phyloP scores from a whole-genome alignment of 2,888 invertebrate species.

The Lasioglossum zephyrum region DNA sequence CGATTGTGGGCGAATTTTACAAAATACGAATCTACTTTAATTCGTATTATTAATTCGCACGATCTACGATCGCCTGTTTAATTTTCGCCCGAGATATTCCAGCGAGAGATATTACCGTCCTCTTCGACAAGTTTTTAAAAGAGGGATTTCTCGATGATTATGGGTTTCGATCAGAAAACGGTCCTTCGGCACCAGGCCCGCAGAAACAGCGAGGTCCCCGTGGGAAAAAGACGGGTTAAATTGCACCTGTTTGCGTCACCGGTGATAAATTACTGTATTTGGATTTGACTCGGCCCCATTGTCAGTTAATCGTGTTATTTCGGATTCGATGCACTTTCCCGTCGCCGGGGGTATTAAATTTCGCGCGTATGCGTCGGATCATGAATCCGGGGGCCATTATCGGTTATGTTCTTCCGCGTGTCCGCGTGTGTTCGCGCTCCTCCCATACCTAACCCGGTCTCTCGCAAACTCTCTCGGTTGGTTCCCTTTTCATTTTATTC shows the following conservation, averaged over 20 bases:
- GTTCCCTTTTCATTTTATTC: slow-evolving; percentile 22
- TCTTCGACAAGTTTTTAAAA: neutral
- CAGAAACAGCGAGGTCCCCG: neutral
- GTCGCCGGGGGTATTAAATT: slow-evolving; percentile 30
- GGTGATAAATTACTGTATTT: slow-evolving; percentile 17
- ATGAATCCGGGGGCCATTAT: slow-evolving; percentile 38
- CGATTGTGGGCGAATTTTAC: too few relatives aligned
- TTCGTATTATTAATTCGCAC: too few relatives aligned
- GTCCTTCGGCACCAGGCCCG: neutral
- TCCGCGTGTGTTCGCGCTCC: slow-evolving; percentile 42
- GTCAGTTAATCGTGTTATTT: slow-evolving; percentile 40
- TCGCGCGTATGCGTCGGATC: slow-evolving; percentile 19
- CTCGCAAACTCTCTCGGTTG: neutral
- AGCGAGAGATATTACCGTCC: neutral
- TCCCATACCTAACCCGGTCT: neutral
- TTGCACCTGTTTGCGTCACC: slow-evolving; percentile 28
- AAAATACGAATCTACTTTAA: too few relatives aligned
- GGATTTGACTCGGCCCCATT: neutral
- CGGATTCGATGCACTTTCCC: slow-evolving; percentile 40
- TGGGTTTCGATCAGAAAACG: neutral
- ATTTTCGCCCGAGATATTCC: neutral
- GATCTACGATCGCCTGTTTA: too few relatives aligned
- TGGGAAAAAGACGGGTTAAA: neutral
- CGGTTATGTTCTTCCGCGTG: slow-evolving; percentile 31
- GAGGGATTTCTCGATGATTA: neutral